Evolutionary conservation across 1,140 invertebrate species (phyloP).

Genomic region (Brachionus koreanus): DNA sequence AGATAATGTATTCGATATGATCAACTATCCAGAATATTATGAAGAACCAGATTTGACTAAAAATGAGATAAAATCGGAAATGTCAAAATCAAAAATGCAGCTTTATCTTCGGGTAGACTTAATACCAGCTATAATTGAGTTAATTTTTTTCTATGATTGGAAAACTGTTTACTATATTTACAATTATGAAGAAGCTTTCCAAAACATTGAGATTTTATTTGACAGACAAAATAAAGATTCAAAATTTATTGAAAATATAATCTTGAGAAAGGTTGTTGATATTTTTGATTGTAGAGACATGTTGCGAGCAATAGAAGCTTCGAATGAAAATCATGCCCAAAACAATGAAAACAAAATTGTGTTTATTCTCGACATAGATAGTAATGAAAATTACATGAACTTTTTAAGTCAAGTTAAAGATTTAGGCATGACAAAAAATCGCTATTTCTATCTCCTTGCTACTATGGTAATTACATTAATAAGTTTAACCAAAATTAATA

Average conservation of each 20-base stretch:
- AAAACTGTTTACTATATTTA: conserved; percentile 21
- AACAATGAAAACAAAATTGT: conserved; percentile 9
- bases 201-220: conserved; percentile 20
- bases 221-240: conserved; percentile 1
- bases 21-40: conserved; percentile 9
- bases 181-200: conserved; percentile 16
- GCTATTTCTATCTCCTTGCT: conserved; percentile 25
- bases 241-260: conserved; percentile 4
- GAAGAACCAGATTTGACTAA: background rate
- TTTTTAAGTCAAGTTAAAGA: conserved; percentile 39
- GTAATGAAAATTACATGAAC: conserved; percentile 17
- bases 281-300: conserved; percentile 35
- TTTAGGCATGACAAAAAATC: conserved; percentile 16
- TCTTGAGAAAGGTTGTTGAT: conserved; percentile 12
- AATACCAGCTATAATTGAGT: background rate
- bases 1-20: background rate
- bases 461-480: conserved; percentile 11
- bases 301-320: conserved; percentile 27
- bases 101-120: background rate
- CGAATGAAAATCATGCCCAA: background rate
- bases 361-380: conserved; percentile 13
- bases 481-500: background rate
- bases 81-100: background rate
- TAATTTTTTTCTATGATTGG: conserved; percentile 28
- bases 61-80: background rate